Conservation (phyloP, 1,140 invertebrate species). For the Cydia strobilella region DNA sequence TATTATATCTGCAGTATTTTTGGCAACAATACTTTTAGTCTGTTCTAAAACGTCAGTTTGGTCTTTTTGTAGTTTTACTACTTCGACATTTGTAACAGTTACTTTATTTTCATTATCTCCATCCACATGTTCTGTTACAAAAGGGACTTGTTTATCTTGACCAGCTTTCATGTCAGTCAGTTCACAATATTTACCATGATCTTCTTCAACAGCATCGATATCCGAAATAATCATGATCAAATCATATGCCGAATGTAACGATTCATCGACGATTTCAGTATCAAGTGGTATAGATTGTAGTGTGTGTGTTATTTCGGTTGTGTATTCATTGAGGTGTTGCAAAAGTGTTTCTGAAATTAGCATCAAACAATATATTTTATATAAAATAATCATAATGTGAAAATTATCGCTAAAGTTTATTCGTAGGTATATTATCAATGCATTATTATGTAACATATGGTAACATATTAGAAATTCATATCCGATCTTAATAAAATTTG, state of each 20-base stretch:
- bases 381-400: not conserved
- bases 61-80: not conserved
- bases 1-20: not conserved
- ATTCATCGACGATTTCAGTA: slow-evolving; percentile 10
- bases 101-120: not conserved
- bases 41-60: not conserved
- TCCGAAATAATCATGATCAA: slow-evolving; percentile 13
- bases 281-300: slow-evolving; percentile 2
- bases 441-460: too few relatives aligned
- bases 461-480: too few relatives aligned
- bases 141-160: not conserved
- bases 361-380: not conserved
- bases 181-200: not conserved
- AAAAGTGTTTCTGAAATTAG: slow-evolving; percentile 34
- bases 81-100: not conserved
- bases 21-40: not conserved
- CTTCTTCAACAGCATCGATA: slow-evolving; percentile 1
- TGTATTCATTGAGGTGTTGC: slow-evolving; percentile 33
- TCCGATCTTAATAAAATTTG: too few relatives aligned
- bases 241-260: not conserved
- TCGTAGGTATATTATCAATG: too few relatives aligned
- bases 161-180: not conserved
- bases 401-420: not conserved
- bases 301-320: slow-evolving; percentile 29
- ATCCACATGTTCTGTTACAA: not conserved